Conservation (phyloP, 2,888 invertebrate species). For the Spilarctia lutea region DNA sequence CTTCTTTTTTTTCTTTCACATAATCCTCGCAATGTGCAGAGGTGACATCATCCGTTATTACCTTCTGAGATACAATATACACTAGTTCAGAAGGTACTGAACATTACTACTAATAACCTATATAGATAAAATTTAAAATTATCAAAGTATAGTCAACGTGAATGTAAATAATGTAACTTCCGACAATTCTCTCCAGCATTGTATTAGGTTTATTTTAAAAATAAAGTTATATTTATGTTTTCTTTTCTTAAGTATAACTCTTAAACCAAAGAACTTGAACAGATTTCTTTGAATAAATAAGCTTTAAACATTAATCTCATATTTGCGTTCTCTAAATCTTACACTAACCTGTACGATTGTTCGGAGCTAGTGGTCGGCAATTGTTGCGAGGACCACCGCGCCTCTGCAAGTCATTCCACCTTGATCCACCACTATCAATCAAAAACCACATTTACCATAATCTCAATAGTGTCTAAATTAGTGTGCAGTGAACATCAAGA, state of each 20-base stretch:
- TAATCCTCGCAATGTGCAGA: too few species aligned
- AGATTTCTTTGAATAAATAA: not conserved
- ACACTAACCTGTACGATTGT: conserved; percentile 39
- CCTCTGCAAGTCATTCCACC: conserved; percentile 77
- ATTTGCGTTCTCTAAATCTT: conserved; percentile 28
- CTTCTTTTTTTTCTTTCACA: not conserved
- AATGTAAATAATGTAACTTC: too few species aligned
- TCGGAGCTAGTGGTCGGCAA: conserved; percentile 69
- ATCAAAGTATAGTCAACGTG: too few species aligned
- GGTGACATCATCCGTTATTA: too few species aligned
- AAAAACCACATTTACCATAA: conserved; percentile 36
- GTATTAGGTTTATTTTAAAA: too few species aligned
- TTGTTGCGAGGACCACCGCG: conserved; percentile 78
- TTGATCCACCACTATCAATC: conserved; percentile 25
- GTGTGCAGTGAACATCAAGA: conserved; percentile 18
- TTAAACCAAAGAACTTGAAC: not conserved
- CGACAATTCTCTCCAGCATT: too few species aligned
- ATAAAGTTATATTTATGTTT: too few species aligned
- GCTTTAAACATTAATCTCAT: not conserved
- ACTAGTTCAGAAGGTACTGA: too few species aligned
- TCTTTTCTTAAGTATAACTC: not conserved
- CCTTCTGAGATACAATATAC: too few species aligned
- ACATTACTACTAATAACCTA: too few species aligned
- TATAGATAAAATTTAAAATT: too few species aligned
- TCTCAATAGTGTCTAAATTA: conserved; percentile 39